phyloP scores from a whole-genome alignment of 2,888 invertebrate genomes.

The Patella caerulea region DNA sequence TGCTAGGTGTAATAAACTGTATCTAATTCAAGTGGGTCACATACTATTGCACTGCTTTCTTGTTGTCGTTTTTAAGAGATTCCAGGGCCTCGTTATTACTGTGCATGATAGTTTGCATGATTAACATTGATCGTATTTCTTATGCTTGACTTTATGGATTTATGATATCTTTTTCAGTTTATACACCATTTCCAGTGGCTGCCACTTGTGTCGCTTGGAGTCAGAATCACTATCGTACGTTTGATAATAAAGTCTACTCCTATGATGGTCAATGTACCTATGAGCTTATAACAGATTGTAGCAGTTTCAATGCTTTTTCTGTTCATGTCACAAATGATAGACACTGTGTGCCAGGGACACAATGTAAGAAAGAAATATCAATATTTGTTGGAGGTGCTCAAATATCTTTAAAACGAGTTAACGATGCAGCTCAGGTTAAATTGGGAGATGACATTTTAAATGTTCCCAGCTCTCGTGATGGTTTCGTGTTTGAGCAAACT shows the following conservation, averaged over 20 bases:
- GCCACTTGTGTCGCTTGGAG: conserved; percentile 87
- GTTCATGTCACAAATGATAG: conserved; percentile 76
- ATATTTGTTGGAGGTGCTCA: conserved; percentile 80
- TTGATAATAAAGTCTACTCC: conserved; percentile 84
- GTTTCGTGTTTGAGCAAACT: conserved; percentile 81
- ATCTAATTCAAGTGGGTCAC: too few species aligned
- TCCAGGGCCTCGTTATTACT: too few species aligned
- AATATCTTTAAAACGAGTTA: conserved; percentile 43
- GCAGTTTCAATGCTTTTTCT: conserved; percentile 76
- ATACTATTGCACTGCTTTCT: too few species aligned
- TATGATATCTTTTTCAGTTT: conserved; percentile 20
- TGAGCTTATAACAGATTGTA: conserved; percentile 80
- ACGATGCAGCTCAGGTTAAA: conserved; percentile 45
- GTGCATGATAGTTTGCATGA: too few species aligned
- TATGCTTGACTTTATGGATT: too few species aligned
- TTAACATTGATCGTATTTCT: too few species aligned
- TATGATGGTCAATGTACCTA: conserved; percentile 82
- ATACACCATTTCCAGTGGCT: conserved; percentile 17
- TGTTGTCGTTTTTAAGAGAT: too few species aligned
- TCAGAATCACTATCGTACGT: conserved; percentile 86
- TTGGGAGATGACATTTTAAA: conserved; percentile 45
- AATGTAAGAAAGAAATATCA: conserved; percentile 75
- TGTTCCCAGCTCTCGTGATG: conserved; percentile 71
- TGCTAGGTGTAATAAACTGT: too few species aligned
- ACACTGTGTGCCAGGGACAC: conserved; percentile 73